Conservation (phyloP, 2,888 invertebrate genomes). For the Limenitis camilla region DNA sequence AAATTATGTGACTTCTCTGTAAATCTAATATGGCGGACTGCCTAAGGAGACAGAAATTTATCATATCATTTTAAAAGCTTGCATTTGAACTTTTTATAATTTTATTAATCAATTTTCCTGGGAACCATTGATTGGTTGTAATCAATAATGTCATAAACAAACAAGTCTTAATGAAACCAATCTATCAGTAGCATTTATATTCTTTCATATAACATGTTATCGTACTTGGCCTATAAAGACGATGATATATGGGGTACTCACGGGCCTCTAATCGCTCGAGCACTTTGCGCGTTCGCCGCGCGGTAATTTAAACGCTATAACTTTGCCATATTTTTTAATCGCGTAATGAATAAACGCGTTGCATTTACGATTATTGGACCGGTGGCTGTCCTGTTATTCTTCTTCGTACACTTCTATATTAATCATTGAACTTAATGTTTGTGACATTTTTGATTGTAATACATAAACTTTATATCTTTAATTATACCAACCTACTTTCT, state of each 20-base stretch:
- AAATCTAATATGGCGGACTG: too few species aligned
- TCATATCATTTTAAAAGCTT: too few species aligned
- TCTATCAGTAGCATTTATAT: background rate
- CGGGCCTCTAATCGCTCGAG: constrained; percentile 9
- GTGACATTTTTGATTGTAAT: too few species aligned
- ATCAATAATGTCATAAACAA: too few species aligned
- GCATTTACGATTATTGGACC: constrained; percentile 60
- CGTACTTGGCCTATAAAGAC: constrained; percentile 6
- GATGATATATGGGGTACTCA: constrained; percentile 12
- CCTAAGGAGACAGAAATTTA: too few species aligned
- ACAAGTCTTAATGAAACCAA: background rate
- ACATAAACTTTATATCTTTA: too few species aligned
- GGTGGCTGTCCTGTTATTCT: constrained; percentile 43
- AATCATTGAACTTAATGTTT: background rate
- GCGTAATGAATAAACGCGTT: constrained; percentile 52
- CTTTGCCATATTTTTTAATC: constrained; percentile 27
- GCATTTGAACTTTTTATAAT: too few species aligned
- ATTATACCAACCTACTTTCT: too few species aligned
- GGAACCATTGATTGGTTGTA: too few species aligned
- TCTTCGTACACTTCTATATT: background rate
- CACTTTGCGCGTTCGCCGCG: background rate
- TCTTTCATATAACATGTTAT: constrained; percentile 2
- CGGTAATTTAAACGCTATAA: constrained; percentile 20
- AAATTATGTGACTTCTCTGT: too few species aligned
- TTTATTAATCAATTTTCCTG: too few species aligned